Evolutionary conservation across 1,140 invertebrate species (phyloP).

Genomic region (Thrips palmi): DNA sequence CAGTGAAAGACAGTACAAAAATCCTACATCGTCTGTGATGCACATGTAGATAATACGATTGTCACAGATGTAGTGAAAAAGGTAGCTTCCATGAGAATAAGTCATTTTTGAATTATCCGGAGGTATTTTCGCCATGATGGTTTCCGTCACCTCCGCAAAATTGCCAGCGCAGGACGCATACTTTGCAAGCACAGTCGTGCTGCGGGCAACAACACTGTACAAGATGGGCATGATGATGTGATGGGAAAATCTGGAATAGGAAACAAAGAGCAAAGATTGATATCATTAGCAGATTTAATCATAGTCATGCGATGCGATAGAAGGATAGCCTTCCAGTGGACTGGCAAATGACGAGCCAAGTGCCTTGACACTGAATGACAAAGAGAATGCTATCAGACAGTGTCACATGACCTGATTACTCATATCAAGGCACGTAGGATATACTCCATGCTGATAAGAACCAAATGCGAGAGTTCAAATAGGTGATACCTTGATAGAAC

Average conservation of each 20-base stretch:
- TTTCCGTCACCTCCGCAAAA: slow-evolving; percentile 84
- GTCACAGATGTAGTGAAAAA: slow-evolving; percentile 83
- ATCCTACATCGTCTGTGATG: slow-evolving; percentile 83
- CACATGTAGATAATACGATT: slow-evolving; percentile 79
- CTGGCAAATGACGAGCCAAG: too few relatives aligned
- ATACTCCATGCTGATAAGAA: too few relatives aligned
- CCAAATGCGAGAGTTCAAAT: too few relatives aligned
- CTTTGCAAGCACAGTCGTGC: slow-evolving; percentile 72
- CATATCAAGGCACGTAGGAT: too few relatives aligned
- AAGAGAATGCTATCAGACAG: too few relatives aligned
- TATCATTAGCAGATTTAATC: too few relatives aligned
- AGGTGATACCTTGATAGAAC: too few relatives aligned
- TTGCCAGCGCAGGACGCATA: slow-evolving; percentile 82
- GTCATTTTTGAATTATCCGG: slow-evolving; percentile 74
- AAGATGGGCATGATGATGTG: slow-evolving; percentile 54
- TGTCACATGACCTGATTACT: too few relatives aligned
- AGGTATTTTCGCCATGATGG: slow-evolving; percentile 70
- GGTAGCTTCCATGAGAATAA: slow-evolving; percentile 78
- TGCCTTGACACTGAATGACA: too few relatives aligned
- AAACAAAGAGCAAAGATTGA: too few relatives aligned
- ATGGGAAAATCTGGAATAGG: slow-evolving; percentile 1
- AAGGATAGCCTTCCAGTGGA: too few relatives aligned
- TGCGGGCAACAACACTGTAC: slow-evolving; percentile 72
- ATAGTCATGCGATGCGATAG: too few relatives aligned
- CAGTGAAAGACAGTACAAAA: slow-evolving; percentile 1